Base-by-base conservation (phyloP, 2,797 vertebrate species). In the Pelodytes ibericus region DNA sequence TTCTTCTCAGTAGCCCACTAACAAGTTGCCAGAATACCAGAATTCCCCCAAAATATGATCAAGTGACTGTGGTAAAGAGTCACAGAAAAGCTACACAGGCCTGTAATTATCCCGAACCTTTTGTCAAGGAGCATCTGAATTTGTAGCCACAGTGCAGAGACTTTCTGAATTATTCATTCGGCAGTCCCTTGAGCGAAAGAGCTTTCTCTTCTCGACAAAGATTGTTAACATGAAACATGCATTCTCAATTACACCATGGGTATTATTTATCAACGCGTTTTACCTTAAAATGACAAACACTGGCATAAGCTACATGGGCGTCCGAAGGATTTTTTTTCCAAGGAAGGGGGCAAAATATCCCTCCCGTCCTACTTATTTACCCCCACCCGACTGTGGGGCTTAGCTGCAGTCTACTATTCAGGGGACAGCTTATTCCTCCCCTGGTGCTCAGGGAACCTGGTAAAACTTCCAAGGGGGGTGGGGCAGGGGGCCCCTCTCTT, bases 61-160 rank as follows among this genome's bases (percentile, higher is more conserved):
- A 71, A 71, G 16, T 59, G 51, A 13, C 60, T 65, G 75, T 71
- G 68, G 30, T 71, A 72, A 77, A 26, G 61, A 68, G 65, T 49
- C 49, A 66, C 51, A 57, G 68, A 59, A 70, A 77, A 77, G 25
- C 51, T 63, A 71, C 49, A 59, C 27, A 72, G 59, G 47, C 68
- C 53, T 77, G 68, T 71, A 77, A 77, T 77, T 77, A 77, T 62
- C 47, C 25, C 11, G 61, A 49, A 11, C 27, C 61, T 71, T 77
- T 77, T 71, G 68, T 60, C 22, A 29, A 71, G 68, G 68, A 77
- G 59, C 68, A 77, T 77, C 75, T 71, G 68, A 77, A 71, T 65
- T 71, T 65, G 60, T 59, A 77, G 75, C 65, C 75, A 33, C 68
- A 41, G 61, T 41, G 36, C 16, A 59, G 71, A 51, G 68, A 77